These are phyloP conservation scores for Hydrophis major DNA, from an alignment of 2,797 vertebrate species.

Conservation along the genomic window DNA sequence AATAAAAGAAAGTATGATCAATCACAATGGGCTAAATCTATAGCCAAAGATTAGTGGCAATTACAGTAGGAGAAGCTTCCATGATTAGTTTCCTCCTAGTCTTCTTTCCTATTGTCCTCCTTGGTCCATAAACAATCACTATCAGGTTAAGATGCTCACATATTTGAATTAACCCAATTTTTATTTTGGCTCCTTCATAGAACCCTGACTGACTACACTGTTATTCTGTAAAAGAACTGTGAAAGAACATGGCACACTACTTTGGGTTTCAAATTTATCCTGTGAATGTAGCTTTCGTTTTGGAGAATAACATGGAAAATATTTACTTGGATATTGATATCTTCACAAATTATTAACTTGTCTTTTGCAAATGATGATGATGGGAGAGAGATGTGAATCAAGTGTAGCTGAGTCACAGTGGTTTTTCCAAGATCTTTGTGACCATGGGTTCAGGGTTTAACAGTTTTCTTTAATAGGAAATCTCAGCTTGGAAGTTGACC, in stretches of 20 bases:
- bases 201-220: background rate
- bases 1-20: background rate
- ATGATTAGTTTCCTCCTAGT: background rate
- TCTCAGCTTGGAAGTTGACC: background rate
- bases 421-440: background rate
- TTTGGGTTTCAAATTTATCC: background rate
- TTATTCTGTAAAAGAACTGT: too few relatives aligned
- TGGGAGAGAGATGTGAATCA: background rate
- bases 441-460: background rate
- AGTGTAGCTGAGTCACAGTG: background rate
- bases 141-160: background rate
- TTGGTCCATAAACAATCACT: background rate
- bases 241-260: background rate
- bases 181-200: background rate
- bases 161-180: background rate
- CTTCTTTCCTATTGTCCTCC: background rate
- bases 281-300: background rate
- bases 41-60: background rate
- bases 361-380: background rate
- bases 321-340: background rate
- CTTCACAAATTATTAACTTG: background rate
- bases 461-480: background rate
- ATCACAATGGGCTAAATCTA: background rate
- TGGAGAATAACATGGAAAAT: background rate
- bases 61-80: background rate